Evolutionary conservation across 1,140 invertebrate genomes (phyloP), one percentile per base, ranked within the genome.

Genomic region (Aphaenogaster floridana): DNA sequence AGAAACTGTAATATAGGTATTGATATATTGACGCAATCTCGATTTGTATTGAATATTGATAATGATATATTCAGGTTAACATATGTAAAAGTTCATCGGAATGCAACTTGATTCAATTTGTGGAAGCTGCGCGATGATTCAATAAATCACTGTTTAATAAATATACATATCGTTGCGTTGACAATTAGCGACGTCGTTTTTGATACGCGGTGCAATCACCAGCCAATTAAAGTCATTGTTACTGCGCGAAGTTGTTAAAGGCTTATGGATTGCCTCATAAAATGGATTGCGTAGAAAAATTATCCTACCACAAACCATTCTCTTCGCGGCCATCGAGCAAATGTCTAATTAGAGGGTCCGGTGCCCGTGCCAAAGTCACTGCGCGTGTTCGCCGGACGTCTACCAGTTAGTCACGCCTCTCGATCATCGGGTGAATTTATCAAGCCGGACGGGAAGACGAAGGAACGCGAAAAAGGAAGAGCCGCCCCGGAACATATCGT

Each of bases 351-450:
- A 92, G 87, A 81, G 54, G 86, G 71, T 36, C 36, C 68, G 71
- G 59, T 64, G 80, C 34, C 77, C 69, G 77, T 85, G 79, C 86
- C 81, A 87, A 89, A 89, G 86, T 91, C 84, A 74, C 59, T 74
- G 64, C 63, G 86, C 71, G 63, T 39, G 88, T 77, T 88, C 78
- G 76, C 45, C 57, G 71, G 52, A 57, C 76, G 77, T 59, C 69
- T 74, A 77, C 90, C 87, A 86, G 90, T 92, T 92, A 90, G 91
- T 92, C 87, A 92, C 92, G 92, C 91, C 89, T 92, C 91, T 92
- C 92, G 92, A 92, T 92, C 92, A 91, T 90, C 90, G 88, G 54
- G 66, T 83, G 88, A 91, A 92, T 92, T 92, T 92, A 92, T 92
- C 91, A 88, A 90, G 86, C 61, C n/a, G 63, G 61, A 39, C 81